These are phyloP conservation scores for Chelonus insularis DNA, from an alignment of 1,140 invertebrate species.

Conservation along the genomic window DNA sequence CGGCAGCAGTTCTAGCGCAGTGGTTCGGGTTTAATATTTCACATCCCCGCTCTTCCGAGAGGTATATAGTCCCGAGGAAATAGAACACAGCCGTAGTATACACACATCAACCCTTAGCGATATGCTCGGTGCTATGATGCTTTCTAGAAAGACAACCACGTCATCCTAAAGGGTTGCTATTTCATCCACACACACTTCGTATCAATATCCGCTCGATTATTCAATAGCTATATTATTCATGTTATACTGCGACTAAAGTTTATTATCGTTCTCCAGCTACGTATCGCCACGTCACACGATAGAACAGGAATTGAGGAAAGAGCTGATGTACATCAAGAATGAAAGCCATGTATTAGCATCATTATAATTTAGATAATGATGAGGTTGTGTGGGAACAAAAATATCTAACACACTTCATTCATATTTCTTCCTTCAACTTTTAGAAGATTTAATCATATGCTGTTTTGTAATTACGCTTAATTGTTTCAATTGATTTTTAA, in stretches of 20 bases:
- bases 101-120: background rate
- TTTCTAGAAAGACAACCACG: conserved; percentile 10
- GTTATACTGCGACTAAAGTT: background rate
- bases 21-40: conserved; percentile 21
- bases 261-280: background rate
- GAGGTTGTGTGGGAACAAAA: no score
- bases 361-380: no score
- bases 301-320: background rate
- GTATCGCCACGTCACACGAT: background rate
- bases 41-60: conserved; percentile 18
- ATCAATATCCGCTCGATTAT: conserved; percentile 17
- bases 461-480: no score
- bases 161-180: conserved; percentile 11
- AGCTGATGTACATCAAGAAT: background rate
- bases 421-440: no score
- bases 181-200: background rate
- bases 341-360: no score
- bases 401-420: no score
- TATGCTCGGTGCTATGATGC: background rate
- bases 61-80: conserved; percentile 15
- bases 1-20: conserved; percentile 11
- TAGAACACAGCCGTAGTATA: background rate
- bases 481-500: no score
- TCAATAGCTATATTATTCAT: conserved; percentile 4
- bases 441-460: no score